Conservation (phyloP, 2,113 vertebrate genomes). For the Mormoops blainvillei region DNA sequence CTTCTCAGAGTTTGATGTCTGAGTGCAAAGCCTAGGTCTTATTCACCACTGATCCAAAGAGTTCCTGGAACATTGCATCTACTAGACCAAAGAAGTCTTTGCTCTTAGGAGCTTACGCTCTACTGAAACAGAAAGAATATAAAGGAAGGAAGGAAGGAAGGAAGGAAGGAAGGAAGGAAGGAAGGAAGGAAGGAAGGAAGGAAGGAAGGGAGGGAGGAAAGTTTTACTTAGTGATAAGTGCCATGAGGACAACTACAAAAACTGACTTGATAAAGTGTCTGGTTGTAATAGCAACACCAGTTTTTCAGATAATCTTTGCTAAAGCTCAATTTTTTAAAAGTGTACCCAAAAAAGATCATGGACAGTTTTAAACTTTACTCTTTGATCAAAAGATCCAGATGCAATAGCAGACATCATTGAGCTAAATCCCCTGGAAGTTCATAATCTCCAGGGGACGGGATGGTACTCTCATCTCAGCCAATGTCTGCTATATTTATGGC, state of each 20-base stretch:
- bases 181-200: not conserved
- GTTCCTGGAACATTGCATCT: not conserved
- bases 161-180: fast-evolving
- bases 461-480: not conserved
- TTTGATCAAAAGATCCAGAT: not conserved
- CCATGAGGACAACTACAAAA: not conserved
- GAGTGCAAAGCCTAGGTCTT: not conserved
- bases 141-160: not conserved
- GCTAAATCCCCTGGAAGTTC: not conserved
- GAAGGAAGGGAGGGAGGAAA: not conserved
- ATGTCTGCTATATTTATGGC: not conserved
- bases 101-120: not conserved
- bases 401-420: not conserved
- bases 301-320: not conserved
- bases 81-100: not conserved
- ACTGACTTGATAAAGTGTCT: not conserved
- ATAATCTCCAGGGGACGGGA: not conserved
- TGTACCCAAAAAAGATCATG: not conserved
- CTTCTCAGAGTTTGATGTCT: not conserved
- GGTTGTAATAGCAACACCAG: not conserved
- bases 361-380: not conserved
- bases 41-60: not conserved
- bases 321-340: not conserved
- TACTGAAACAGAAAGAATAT: not conserved
- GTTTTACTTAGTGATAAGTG: not conserved